Conservation (phyloP, 64 coral and sea anemone genomes). For the Stichodactyla helianthus region DNA sequence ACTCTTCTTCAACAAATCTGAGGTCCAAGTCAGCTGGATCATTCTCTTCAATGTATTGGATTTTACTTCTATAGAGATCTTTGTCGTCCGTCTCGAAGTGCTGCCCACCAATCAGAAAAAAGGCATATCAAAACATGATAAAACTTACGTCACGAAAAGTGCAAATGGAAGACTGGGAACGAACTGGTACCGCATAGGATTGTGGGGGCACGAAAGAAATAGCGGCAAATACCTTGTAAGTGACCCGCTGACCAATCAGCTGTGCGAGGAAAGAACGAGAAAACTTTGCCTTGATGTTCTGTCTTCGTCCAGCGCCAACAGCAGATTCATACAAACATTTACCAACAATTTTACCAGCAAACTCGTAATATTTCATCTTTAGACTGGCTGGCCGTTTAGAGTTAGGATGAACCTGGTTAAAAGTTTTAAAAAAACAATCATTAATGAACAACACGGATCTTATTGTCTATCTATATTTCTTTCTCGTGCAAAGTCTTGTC, state of each 20-base stretch:
- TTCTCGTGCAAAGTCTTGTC: too few species aligned
- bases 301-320: constrained; percentile 38
- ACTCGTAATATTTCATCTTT: constrained; percentile 92
- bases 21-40: constrained; percentile 86
- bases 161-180: neutral
- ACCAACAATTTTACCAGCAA: constrained; percentile 86
- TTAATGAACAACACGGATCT: neutral
- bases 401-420: constrained; percentile 79
- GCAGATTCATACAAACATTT: constrained; percentile 94
- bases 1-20: constrained; percentile 81
- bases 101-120: constrained; percentile 10
- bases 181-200: neutral
- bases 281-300: constrained; percentile 91
- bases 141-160: neutral
- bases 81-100: constrained; percentile 97
- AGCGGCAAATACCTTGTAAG: constrained; percentile 71
- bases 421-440: neutral
- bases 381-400: constrained; percentile 44
- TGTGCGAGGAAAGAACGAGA: constrained; percentile 91
- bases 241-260: constrained; percentile 84
- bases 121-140: too few species aligned
- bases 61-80: constrained; percentile 84
- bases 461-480: neutral
- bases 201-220: neutral
- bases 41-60: constrained; percentile 86